Evolutionary conservation across 2,113 vertebrate species (phyloP).

Genomic region (Dasyornis broadbenti): DNA sequence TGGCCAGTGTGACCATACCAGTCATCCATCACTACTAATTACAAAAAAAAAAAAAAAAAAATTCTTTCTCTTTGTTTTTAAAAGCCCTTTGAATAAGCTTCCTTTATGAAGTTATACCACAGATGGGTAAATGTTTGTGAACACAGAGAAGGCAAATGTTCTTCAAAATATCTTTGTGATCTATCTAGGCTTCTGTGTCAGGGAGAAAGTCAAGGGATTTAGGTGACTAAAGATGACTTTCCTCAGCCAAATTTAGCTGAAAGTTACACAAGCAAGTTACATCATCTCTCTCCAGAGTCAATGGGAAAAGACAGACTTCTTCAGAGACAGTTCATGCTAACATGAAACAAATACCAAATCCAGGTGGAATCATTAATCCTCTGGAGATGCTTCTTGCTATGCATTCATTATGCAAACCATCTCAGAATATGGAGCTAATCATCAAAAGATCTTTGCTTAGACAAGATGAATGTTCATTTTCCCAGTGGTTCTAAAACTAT

Average conservation of each 20-base stretch:
- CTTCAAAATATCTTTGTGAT: background rate
- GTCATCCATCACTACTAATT: conserved; percentile 67
- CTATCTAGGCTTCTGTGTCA: background rate
- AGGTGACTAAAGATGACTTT: background rate
- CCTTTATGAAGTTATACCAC: conserved; percentile 59
- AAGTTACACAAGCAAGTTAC: background rate
- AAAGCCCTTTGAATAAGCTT: conserved; percentile 69
- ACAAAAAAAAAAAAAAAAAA: conserved; percentile 75
- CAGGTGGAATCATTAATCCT: background rate
- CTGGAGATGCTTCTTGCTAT: background rate
- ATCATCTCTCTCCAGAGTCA: background rate
- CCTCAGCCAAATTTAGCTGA: background rate
- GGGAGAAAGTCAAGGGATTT: background rate
- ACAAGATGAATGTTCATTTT: background rate
- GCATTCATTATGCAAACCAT: background rate
- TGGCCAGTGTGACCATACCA: conserved; percentile 49
- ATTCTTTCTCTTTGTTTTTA: conserved; percentile 66
- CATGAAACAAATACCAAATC: background rate
- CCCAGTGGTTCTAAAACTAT: background rate
- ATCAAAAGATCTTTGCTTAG: background rate
- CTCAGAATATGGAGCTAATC: background rate
- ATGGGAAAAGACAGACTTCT: background rate
- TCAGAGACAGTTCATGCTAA: background rate
- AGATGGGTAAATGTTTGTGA: conserved; percentile 38
- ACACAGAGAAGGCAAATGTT: background rate